Evolutionary conservation across 2,797 vertebrate species (phyloP).

Genomic region (Arremon aurantiirostris): DNA sequence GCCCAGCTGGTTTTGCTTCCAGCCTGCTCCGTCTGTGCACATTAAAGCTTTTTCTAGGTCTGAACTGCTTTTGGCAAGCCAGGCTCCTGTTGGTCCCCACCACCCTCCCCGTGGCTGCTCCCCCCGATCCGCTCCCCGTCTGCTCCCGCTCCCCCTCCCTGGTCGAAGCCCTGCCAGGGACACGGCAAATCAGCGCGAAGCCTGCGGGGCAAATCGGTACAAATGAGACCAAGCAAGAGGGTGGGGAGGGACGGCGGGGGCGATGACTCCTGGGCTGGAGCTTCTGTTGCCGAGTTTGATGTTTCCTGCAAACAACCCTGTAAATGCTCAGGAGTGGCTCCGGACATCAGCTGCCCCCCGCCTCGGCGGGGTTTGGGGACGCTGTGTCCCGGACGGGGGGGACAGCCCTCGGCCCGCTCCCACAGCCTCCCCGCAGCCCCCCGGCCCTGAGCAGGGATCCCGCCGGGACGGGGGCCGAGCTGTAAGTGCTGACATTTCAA

Average conservation of each 20-base stretch:
- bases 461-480: background rate
- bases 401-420: background rate
- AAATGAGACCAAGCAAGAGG: constrained; percentile 64
- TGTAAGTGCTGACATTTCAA: constrained; percentile 47
- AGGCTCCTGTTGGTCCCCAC: constrained; percentile 27
- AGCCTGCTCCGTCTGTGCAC: constrained; percentile 61
- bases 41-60: constrained; percentile 43
- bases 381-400: background rate
- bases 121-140: background rate
- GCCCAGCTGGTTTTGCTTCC: constrained; percentile 59
- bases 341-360: background rate
- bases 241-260: constrained; percentile 21
- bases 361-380: background rate
- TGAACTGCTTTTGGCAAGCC: constrained; percentile 59
- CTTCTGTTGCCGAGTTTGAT: constrained; percentile 45
- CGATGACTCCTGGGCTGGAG: constrained; percentile 13
- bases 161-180: constrained; percentile 56
- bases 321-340: constrained; percentile 2
- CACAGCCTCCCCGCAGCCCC: background rate
- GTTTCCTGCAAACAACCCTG: constrained; percentile 38
- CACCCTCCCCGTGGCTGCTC: background rate
- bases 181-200: constrained; percentile 56
- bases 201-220: constrained; percentile 64
- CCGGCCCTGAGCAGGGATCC: background rate
- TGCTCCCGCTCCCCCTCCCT: constrained; percentile 25